A percentile compares a stretch with the other conserved stretches of the same genome.
These are phyloP conservation scores for Microhierax caerulescens DNA, from an alignment of 2,797 vertebrate species.

Conservation along the genomic window DNA sequence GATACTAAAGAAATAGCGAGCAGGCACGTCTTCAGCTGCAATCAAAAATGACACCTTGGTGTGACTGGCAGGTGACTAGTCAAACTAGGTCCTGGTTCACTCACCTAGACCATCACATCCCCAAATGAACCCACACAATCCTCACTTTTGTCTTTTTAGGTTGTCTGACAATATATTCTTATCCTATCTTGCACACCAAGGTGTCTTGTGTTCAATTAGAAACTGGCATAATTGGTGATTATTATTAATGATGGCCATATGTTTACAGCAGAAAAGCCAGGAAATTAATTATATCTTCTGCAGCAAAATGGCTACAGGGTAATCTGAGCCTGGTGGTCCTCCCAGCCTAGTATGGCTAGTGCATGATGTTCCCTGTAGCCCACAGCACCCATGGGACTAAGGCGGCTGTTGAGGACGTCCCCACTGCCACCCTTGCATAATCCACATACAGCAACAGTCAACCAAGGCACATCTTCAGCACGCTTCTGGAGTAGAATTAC, in stretches of 20 bases:
- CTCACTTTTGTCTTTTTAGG: not conserved
- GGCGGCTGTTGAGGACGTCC: not conserved
- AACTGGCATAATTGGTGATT: not conserved
- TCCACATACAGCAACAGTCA: not conserved
- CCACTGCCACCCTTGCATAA: not conserved
- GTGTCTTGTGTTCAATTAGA: not conserved
- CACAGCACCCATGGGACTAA: not conserved
- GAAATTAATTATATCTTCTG: not conserved
- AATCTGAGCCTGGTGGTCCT: not conserved
- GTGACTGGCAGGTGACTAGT: not conserved
- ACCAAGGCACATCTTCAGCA: not conserved
- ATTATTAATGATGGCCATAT: not conserved
- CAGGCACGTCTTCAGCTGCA: not conserved
- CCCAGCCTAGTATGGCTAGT: not conserved
- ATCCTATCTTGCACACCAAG: not conserved
- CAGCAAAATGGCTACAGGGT: not conserved
- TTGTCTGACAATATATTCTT: not conserved
- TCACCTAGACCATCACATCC: not conserved
- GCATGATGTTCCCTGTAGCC: not conserved
- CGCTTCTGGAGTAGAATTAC: not conserved
- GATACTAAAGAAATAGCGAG: not conserved
- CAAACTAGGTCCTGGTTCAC: not conserved
- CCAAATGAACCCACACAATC: not conserved
- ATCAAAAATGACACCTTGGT: not conserved
- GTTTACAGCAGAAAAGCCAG: not conserved